Evolutionary conservation across 2,888 invertebrate species (phyloP).

Genomic region (Agrochola lota): DNA sequence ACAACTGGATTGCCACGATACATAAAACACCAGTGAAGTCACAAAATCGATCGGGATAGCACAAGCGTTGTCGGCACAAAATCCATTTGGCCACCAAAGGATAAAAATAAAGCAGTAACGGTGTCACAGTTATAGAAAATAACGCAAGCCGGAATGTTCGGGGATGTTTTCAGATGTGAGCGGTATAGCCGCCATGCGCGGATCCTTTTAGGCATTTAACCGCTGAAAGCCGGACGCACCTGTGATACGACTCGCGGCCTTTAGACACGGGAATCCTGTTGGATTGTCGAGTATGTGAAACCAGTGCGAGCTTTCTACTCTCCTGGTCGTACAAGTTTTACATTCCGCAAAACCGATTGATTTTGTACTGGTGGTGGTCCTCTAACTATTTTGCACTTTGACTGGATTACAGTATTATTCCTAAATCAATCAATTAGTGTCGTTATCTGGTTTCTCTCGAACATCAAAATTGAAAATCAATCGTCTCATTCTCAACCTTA

Average conservation of each 20-base stretch:
- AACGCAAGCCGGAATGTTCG: slow-evolving; percentile 29
- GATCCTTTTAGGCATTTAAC: slow-evolving; percentile 58
- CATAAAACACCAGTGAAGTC: slow-evolving; percentile 51
- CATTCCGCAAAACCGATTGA: slow-evolving; percentile 36
- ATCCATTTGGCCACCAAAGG: slow-evolving; percentile 12
- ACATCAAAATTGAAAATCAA: background rate
- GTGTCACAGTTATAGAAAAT: slow-evolving; percentile 41
- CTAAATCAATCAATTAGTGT: background rate
- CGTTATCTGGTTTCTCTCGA: background rate
- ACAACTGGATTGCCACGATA: slow-evolving; percentile 51
- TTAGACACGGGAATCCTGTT: slow-evolving; percentile 60
- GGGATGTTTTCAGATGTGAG: slow-evolving; percentile 38
- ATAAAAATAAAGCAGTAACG: slow-evolving; percentile 20
- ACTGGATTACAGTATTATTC: background rate
- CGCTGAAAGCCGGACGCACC: slow-evolving; percentile 56
- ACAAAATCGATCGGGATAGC: slow-evolving; percentile 43
- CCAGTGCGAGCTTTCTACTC: slow-evolving; percentile 22
- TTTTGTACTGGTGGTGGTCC: slow-evolving; percentile 11
- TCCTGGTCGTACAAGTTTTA: slow-evolving; percentile 36
- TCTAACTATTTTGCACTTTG: background rate
- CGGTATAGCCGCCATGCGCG: slow-evolving; percentile 21
- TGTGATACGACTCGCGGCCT: slow-evolving; percentile 53
- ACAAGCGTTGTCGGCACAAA: slow-evolving; percentile 22
- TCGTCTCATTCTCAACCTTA: background rate
- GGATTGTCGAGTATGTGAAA: slow-evolving; percentile 44